Evolutionary conservation across 2,888 invertebrate species (phyloP), one percentile per base, ranked within the genome.

Genomic region (Muscina levida): DNA sequence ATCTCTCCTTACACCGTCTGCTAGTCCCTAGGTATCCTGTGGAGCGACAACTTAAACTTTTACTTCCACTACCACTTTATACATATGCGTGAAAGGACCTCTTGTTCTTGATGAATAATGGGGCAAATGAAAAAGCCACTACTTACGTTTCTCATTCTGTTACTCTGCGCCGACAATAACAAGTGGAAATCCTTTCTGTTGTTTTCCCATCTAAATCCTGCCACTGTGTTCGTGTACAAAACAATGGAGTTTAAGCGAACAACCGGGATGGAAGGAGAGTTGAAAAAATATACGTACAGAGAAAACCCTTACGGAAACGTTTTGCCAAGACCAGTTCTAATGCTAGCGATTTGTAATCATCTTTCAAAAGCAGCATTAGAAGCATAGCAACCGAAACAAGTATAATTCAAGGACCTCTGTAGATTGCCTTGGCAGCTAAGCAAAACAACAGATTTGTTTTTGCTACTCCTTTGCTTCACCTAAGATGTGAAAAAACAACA

Each of bases 151-250:
- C 42, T 42, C 19, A 13, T 26, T 8, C 24, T n/a, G 1, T 19
- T 67, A n/a, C 39, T 53, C 17, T 72, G 68, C n/a, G n/a, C n/a
- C 67, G 77, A 82, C 79, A 79, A 79, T 77, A 74, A 74, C 56
- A 82, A 80, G 75, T 80, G 82, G 70, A 80, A 77, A 70, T 71
- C 62, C 68, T 77, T 81, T 24, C 71, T n/a, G n/a, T n/a, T n/a
- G 31, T 67, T 19, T 26, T 17, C 13, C 24, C 31, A n/a, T 66
- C 8, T 19, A 31, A 31, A 31, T 5, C 3, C 31, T 31, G 31
- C 31, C 3, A 8, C 31, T 31, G 3, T 31, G 3, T 3, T 31
- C 37, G 31, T 17, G 17, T 15, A 8, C 11, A 15, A n/a, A 48
- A 15, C 15, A 8, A 5, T 5, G n/a, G 31, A 15, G 57, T 17